Conservation (phyloP, 2,797 vertebrate species). For the Sebastes hubbsi region DNA sequence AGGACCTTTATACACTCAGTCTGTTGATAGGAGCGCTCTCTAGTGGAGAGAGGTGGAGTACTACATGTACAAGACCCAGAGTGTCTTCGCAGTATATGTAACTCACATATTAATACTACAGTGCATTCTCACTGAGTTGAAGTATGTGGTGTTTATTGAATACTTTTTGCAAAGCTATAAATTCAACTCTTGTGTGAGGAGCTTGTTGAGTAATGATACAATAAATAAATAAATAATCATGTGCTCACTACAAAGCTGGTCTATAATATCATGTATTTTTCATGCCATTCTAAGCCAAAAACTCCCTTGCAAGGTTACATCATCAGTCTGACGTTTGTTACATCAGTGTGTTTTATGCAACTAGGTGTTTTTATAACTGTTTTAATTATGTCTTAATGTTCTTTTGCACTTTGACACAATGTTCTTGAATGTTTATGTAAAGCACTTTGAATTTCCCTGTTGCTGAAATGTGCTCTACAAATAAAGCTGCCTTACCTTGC, state of each 20-base stretch:
- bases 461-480: too few relatives aligned
- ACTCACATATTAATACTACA: neutral
- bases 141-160: neutral
- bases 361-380: too few relatives aligned
- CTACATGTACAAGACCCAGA: neutral
- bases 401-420: too few relatives aligned
- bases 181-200: neutral
- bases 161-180: neutral
- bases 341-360: neutral
- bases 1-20: neutral
- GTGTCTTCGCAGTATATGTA: neutral
- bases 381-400: too few relatives aligned
- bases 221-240: neutral
- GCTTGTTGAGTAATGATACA: neutral
- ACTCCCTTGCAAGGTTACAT: neutral
- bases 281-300: neutral
- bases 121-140: neutral
- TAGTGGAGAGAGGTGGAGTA: slow-evolving; percentile 19
- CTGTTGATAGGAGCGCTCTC: slow-evolving; percentile 26
- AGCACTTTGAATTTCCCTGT: too few relatives aligned
- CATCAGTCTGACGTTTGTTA: neutral
- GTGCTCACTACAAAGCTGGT: neutral
- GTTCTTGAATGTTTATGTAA: too few relatives aligned
- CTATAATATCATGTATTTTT: neutral
- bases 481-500: too few relatives aligned